Conservation (phyloP, 2,113 vertebrate species). For the Ploceus nigricollis region DNA sequence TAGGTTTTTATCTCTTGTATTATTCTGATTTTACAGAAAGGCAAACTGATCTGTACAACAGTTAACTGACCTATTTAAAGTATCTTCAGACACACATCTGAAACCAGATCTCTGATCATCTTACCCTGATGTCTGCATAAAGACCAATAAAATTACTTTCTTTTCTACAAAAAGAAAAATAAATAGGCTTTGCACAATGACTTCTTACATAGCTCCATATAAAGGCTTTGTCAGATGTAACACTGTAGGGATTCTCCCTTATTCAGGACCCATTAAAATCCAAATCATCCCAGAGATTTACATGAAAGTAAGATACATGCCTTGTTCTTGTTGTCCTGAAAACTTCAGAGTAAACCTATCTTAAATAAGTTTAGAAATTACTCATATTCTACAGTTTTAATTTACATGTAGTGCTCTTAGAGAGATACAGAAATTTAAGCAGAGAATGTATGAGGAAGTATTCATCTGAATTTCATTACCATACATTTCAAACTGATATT, state of each 20-base stretch:
- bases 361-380: background rate
- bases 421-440: background rate
- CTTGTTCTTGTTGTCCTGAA: background rate
- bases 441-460: background rate
- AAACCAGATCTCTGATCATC: slow-evolving; percentile 10
- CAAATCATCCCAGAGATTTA: background rate
- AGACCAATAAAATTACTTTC: background rate
- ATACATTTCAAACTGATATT: background rate
- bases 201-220: background rate
- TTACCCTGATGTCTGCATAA: background rate
- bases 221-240: background rate
- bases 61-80: slow-evolving; percentile 5
- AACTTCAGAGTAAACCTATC: background rate
- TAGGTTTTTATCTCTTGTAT: background rate
- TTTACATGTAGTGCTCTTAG: background rate
- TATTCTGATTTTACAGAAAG: background rate
- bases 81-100: background rate
- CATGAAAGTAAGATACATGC: background rate
- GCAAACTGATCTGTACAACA: background rate
- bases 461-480: background rate
- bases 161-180: slow-evolving; percentile 26
- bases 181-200: slow-evolving; percentile 2
- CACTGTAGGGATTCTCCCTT: background rate
- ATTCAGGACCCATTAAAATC: background rate
- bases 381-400: background rate